Evolutionary conservation across 2,113 vertebrate genomes (phyloP).

Genomic region (Himantopus leucocephalus): DNA sequence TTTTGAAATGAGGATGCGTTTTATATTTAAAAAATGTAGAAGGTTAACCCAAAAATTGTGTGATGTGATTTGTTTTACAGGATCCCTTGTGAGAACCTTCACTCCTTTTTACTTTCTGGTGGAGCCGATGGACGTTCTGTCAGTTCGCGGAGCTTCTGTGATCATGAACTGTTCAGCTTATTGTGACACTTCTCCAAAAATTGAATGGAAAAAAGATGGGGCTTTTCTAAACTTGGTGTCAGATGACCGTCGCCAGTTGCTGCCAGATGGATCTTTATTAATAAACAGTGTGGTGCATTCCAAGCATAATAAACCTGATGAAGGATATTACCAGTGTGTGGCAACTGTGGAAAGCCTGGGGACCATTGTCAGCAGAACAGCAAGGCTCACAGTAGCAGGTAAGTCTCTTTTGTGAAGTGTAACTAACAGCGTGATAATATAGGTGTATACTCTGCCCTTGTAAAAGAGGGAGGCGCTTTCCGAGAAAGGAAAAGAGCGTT

Average conservation of each 20-base stretch:
- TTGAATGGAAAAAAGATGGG: constrained; percentile 97
- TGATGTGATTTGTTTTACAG: constrained; percentile 60
- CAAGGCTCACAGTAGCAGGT: constrained; percentile 91
- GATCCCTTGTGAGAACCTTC: constrained; percentile 82
- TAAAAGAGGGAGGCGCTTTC: background rate
- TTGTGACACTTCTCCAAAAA: constrained; percentile 78
- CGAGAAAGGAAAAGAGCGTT: background rate
- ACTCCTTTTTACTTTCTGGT: constrained; percentile 90
- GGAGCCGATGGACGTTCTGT: constrained; percentile 87
- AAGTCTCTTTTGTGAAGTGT: background rate
- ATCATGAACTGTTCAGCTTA: constrained; percentile 90
- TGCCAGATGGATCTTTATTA: constrained; percentile 88
- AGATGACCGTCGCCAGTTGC: constrained; percentile 88
- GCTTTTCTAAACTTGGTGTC: constrained; percentile 87
- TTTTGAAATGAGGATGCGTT: rapidly evolving
- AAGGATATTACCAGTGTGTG: constrained; percentile 95
- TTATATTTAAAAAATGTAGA: rapidly evolving
- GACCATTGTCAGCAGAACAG: constrained; percentile 91
- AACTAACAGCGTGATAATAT: too few species aligned
- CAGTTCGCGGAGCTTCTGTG: constrained; percentile 81
- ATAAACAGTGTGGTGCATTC: constrained; percentile 89
- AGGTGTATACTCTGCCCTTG: background rate
- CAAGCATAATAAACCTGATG: constrained; percentile 97
- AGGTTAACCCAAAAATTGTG: background rate
- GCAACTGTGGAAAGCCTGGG: constrained; percentile 92